Evolutionary conservation across 2,797 vertebrate species (phyloP).

Genomic region (Tympanoctomys barrerae): DNA sequence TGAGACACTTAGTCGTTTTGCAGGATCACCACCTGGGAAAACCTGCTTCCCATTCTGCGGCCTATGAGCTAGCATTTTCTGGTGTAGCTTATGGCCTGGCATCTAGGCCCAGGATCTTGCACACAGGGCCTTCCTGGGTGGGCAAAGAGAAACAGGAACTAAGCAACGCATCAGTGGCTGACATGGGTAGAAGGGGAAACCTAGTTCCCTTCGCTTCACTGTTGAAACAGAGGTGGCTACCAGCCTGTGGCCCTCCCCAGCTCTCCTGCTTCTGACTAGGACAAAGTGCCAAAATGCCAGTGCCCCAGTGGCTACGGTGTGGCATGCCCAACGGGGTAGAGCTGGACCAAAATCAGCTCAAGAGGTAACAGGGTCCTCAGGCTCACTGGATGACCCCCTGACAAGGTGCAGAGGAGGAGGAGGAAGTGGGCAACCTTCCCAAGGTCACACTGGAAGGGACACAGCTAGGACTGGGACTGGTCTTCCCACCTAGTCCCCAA

Average conservation of each 20-base stretch:
- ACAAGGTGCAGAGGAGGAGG: not conserved
- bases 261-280: not conserved
- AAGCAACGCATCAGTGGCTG: slow-evolving; percentile 49
- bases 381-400: not conserved
- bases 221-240: not conserved
- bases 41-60: slow-evolving; percentile 6
- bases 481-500: not conserved
- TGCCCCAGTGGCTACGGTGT: not conserved
- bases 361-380: not conserved
- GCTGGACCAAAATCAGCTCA: not conserved
- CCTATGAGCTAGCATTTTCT: slow-evolving; percentile 68
- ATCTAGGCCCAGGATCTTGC: slow-evolving; percentile 45
- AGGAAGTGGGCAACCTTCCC: not conserved
- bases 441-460: not conserved
- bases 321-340: not conserved
- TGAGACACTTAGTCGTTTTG: not conserved
- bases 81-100: not conserved
- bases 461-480: not conserved
- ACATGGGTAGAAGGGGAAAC: slow-evolving; percentile 64
- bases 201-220: slow-evolving; percentile 36
- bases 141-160: slow-evolving; percentile 75
- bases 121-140: slow-evolving; percentile 62
- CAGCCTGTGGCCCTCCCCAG: not conserved
- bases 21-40: not conserved
- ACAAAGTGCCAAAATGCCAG: not conserved